These are phyloP conservation scores for Orycteropus afer DNA, from an alignment of 2,113 vertebrate species.

Conservation along the genomic window DNA sequence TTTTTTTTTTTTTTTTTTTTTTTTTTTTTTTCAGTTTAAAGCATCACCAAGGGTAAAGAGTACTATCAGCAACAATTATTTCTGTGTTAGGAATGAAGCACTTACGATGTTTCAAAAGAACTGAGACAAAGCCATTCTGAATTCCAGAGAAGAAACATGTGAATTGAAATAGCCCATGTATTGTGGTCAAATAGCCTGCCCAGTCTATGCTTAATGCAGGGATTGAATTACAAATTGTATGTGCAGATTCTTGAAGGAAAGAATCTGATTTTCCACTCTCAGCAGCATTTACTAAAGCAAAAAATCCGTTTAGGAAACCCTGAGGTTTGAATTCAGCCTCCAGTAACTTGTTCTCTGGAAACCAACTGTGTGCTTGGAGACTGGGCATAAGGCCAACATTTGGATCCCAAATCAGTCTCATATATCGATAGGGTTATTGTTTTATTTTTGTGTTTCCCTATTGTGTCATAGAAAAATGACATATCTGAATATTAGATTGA, in stretches of 20 bases:
- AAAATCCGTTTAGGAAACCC: slow-evolving; percentile 52
- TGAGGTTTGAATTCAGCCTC: slow-evolving; percentile 66
- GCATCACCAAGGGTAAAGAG: not conserved
- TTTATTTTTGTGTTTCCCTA: not conserved
- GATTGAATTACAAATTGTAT: slow-evolving; percentile 71
- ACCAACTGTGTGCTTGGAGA: slow-evolving; percentile 54
- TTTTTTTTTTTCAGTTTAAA: slow-evolving; percentile 2
- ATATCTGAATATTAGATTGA: not conserved
- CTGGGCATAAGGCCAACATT: slow-evolving; percentile 58
- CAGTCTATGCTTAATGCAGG: slow-evolving; percentile 42
- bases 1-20: slow-evolving; percentile 24
- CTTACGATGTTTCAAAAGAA: slow-evolving; percentile 30
- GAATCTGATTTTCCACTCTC: slow-evolving; percentile 74
- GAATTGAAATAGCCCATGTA: slow-evolving; percentile 26
- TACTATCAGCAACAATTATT: not conserved
- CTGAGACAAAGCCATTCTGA: slow-evolving; percentile 58
- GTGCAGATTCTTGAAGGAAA: slow-evolving; percentile 71
- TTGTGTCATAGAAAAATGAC: not conserved
- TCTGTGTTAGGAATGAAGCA: slow-evolving; percentile 59
- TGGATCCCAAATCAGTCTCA: slow-evolving; percentile 60
- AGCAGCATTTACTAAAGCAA: slow-evolving; percentile 63
- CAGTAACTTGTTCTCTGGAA: slow-evolving; percentile 50
- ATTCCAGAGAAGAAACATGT: slow-evolving; percentile 54
- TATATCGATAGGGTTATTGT: slow-evolving; percentile 1
- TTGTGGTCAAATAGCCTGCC: slow-evolving; percentile 6